Evolutionary conservation across 2,797 vertebrate species (phyloP).

Genomic region (Tangara arthus): DNA sequence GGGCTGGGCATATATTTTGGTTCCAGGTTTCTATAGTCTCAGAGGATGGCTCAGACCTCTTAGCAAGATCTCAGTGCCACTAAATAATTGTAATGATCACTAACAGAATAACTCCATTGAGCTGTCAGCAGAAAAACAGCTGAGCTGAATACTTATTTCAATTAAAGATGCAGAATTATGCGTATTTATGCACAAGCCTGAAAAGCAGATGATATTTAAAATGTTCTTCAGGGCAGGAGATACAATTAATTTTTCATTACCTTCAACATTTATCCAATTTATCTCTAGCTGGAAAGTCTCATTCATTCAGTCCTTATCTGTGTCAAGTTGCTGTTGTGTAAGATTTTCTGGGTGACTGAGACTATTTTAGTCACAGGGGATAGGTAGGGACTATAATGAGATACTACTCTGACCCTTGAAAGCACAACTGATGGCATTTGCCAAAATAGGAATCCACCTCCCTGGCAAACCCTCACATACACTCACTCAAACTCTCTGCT

Average conservation of each 20-base stretch:
- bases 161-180: conserved; percentile 19
- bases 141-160: background rate
- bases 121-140: background rate
- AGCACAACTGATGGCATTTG: background rate
- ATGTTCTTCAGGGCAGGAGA: background rate
- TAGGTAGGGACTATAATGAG: background rate
- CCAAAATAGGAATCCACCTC: background rate
- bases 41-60: background rate
- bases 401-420: background rate
- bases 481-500: background rate
- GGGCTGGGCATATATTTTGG: background rate
- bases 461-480: background rate
- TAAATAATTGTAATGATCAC: background rate
- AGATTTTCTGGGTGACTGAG: background rate
- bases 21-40: background rate
- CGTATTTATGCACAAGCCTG: background rate
- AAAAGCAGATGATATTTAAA: background rate
- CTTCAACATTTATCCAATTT: conserved; percentile 2
- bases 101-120: background rate
- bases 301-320: background rate
- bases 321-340: background rate
- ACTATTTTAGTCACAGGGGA: background rate
- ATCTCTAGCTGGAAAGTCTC: background rate
- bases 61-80: background rate
- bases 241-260: conserved; percentile 31